Percentiles rank a stretch among this genome's conserved stretches.
Evolutionary conservation across 2,797 vertebrate species (phyloP).

Genomic region (Anguilla marmorata): DNA sequence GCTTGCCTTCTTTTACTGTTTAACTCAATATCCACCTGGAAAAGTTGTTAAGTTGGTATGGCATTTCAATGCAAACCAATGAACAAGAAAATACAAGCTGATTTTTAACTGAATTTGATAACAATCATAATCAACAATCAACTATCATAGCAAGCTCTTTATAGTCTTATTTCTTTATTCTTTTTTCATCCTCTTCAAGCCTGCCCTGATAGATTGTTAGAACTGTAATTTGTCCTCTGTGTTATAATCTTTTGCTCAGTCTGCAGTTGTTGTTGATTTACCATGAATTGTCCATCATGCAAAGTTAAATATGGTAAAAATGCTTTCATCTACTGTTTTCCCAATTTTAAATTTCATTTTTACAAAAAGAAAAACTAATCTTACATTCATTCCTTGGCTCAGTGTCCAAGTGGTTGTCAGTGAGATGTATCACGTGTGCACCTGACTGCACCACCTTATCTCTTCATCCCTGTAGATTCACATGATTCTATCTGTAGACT

Average conservation of each 20-base stretch:
- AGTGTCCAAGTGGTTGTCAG: neutral
- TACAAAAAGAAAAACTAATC: neutral
- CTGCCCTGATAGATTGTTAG: conserved; percentile 45
- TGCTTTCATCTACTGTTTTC: neutral
- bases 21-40: conserved; percentile 31
- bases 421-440: neutral
- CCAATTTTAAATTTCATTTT: neutral
- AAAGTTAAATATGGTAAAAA: neutral
- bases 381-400: neutral
- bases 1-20: neutral
- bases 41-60: conserved; percentile 47
- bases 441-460: neutral
- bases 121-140: conserved; percentile 52
- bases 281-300: conserved; percentile 7
- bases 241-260: conserved; percentile 48
- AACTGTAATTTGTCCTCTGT: conserved; percentile 63
- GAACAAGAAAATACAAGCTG: conserved; percentile 54
- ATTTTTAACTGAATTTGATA: conserved; percentile 46
- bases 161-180: conserved; percentile 69
- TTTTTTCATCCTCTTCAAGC: conserved; percentile 65
- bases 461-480: neutral
- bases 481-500: neutral
- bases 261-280: conserved; percentile 40
- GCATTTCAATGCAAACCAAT: conserved; percentile 47
- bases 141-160: conserved; percentile 60